Evolutionary conservation across 2,888 invertebrate genomes (phyloP), one percentile per base, ranked within the genome.

Genomic region (Spisula subtruncata): DNA sequence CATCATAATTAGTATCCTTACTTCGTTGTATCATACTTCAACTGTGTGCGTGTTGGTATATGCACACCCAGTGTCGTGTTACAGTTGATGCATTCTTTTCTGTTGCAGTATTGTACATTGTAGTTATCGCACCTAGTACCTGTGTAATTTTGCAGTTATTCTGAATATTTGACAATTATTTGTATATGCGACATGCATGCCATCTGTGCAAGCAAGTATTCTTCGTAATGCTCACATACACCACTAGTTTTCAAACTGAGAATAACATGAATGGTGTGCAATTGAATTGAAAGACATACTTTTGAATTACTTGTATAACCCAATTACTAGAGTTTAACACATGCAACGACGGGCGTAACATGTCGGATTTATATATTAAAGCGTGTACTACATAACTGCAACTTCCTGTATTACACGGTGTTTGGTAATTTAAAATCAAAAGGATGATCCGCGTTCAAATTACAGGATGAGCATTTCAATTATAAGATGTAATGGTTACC

Each of bases 351-450:
- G 25, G 60, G 25, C 25, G 12, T 6, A 66, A 66, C 10, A n/a
- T 25, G 10, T 66, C n/a, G 14, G n/a, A 66, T 12, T 51, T 51
- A 10, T 51, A 16, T 10, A 51, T 14, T 1, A 66, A 66, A 66
- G 25, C 60, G n/a, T 1, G 60, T 12, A 6, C 6, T 66, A n/a
- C 25, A 6, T 66, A 66, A 66, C 20, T 8, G 25, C n/a, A 20
- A 66, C 10, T 66, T 25, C 25, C 25, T 66, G 60, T 66, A 25
- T 25, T 25, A 66, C 6, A 66, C 1, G 10, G 8, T 25, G 60
- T 25, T 5, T n/a, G n/a, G 5, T 66, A 66, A 66, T 66, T 66
- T 66, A 66, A 66, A 66, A 66, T 66, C 60, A 66, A 66, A 25
- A n/a, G 25, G n/a, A 66, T 66, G n/a, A 66, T 66, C n/a, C 60